These are phyloP conservation scores for Rallus crepitans DNA, from an alignment of 2,797 vertebrate species.

Conservation along the genomic window DNA sequence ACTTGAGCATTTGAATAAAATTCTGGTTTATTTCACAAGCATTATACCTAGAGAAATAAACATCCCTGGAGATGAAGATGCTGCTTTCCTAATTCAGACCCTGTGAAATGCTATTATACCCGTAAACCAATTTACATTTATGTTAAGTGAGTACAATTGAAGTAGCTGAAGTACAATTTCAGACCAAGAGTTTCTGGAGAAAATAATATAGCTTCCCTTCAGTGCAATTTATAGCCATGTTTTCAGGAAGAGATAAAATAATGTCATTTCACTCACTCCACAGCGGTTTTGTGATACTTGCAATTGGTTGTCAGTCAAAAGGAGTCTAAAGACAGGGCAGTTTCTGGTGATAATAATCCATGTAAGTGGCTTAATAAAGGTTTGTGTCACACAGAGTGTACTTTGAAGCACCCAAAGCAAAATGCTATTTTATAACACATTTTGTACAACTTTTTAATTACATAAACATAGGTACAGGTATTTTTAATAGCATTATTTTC, in stretches of 20 bases:
- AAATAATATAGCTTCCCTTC: neutral
- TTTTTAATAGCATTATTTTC: neutral
- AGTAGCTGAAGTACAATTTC: neutral
- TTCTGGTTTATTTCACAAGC: neutral
- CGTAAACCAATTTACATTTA: neutral
- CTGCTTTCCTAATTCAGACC: neutral
- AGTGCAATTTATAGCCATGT: neutral
- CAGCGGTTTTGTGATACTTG: constrained; percentile 33
- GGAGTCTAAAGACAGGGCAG: neutral
- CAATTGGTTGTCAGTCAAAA: constrained; percentile 43
- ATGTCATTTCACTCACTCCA: neutral
- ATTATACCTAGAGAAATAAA: neutral
- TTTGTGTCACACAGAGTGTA: neutral
- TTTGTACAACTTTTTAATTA: neutral
- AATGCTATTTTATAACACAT: neutral
- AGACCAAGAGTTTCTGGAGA: neutral
- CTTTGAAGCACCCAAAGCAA: neutral
- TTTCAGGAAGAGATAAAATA: constrained; percentile 24
- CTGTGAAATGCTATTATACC: neutral
- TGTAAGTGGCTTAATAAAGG: constrained; percentile 29
- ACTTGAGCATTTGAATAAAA: neutral
- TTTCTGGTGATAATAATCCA: constrained; percentile 1
- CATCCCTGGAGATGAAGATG: neutral
- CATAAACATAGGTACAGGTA: neutral
- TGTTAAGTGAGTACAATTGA: neutral